phyloP scores from a whole-genome alignment of 2,888 invertebrate genomes.

The Epsilonema sp. region DNA sequence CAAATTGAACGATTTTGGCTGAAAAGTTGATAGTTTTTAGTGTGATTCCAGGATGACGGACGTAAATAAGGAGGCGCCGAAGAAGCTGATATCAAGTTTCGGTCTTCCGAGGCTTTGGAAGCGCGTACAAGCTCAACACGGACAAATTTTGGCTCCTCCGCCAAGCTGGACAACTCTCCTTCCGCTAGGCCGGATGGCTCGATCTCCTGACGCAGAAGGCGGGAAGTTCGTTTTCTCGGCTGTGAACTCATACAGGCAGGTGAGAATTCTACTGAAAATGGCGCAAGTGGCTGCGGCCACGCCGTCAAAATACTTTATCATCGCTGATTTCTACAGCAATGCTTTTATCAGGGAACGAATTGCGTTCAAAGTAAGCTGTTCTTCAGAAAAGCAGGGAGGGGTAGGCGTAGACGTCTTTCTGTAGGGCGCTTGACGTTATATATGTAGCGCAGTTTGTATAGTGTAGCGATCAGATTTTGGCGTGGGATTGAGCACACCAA shows the following conservation, averaged over 20 bases:
- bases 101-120: constrained; percentile 1
- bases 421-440: too few species aligned
- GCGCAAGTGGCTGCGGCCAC: constrained; percentile 99
- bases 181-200: constrained; percentile 76
- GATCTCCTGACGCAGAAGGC: constrained; percentile 71
- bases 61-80: too few species aligned
- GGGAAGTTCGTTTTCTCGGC: constrained; percentile 74
- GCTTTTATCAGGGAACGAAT: constrained; percentile 92
- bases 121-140: constrained; percentile 47
- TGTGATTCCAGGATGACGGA: too few species aligned
- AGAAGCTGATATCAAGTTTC: neutral
- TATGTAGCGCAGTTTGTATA: too few species aligned
- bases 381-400: too few species aligned
- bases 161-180: constrained; percentile 67
- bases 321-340: constrained; percentile 91
- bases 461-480: too few species aligned
- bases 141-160: constrained; percentile 78
- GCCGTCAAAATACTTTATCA: constrained; percentile 94
- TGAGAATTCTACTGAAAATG: constrained; percentile 76
- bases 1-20: too few species aligned
- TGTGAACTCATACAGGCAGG: constrained; percentile 96
- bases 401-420: too few species aligned
- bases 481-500: too few species aligned
- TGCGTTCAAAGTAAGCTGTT: constrained; percentile 78
- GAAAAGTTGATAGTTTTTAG: too few species aligned